phyloP scores from a whole-genome alignment of 2,797 vertebrate genomes.

The Silurus aristotelis region DNA sequence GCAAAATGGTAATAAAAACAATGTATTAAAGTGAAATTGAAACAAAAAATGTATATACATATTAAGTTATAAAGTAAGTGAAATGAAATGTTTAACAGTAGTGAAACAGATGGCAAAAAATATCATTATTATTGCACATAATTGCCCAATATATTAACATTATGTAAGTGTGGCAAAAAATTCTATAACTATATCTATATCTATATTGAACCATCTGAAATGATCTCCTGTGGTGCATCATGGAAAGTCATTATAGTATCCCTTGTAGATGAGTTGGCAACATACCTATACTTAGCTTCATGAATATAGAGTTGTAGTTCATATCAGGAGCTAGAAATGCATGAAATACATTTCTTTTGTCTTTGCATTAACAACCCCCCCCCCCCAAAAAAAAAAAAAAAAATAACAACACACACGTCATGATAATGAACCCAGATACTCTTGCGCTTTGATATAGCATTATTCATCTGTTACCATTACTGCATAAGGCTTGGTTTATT shows the following conservation, averaged over 20 bases:
- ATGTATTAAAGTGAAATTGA: neutral
- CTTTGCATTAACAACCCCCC: neutral
- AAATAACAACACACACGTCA: neutral
- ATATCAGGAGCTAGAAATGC: too few species aligned
- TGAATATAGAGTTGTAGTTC: neutral
- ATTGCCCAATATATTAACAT: too few species aligned
- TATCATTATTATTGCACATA: too few species aligned
- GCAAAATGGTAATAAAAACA: neutral
- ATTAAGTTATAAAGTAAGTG: too few species aligned
- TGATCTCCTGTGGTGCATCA: neutral
- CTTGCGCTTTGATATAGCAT: neutral
- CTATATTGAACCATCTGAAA: too few species aligned
- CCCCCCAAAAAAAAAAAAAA: too few species aligned
- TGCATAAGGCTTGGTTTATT: neutral
- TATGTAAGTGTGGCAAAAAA: too few species aligned
- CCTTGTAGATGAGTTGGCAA: neutral
- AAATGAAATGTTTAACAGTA: too few species aligned
- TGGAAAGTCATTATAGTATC: neutral
- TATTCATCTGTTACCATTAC: neutral
- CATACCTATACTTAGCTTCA: neutral
- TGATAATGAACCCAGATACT: neutral
- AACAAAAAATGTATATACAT: too few species aligned
- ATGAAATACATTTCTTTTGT: neutral
- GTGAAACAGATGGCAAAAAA: too few species aligned
- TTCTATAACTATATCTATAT: too few species aligned